phyloP scores from a whole-genome alignment of 2,113 vertebrate genomes.

The Apeltes quadracus region DNA sequence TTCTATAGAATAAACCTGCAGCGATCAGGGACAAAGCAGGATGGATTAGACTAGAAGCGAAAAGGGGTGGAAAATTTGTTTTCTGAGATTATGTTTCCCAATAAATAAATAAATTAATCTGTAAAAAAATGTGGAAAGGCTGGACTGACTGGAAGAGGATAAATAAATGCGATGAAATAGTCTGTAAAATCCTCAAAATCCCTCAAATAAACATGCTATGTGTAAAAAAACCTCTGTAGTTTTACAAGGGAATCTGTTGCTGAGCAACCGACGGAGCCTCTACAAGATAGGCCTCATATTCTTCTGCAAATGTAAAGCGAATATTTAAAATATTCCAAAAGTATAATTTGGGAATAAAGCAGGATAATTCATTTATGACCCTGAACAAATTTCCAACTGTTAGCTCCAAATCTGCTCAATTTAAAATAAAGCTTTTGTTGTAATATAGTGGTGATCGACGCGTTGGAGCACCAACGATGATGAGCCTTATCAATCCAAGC shows the following conservation, averaged over 20 bases:
- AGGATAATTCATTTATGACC: slow-evolving; percentile 78
- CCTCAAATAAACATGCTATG: background rate
- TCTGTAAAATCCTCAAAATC: background rate
- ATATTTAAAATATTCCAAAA: slow-evolving; percentile 56
- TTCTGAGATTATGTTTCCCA: background rate
- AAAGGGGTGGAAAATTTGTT: background rate
- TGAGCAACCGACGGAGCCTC: background rate
- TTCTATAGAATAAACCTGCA: slow-evolving; percentile 27
- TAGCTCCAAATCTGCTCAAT: slow-evolving; percentile 62
- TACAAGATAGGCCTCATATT: background rate
- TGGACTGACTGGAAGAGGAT: slow-evolving; percentile 1
- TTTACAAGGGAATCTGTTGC: background rate
- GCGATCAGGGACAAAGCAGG: slow-evolving; percentile 17
- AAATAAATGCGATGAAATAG: background rate
- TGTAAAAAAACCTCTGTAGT: background rate
- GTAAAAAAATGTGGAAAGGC: background rate
- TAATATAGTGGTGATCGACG: slow-evolving; percentile 35
- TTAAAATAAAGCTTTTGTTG: slow-evolving; percentile 57
- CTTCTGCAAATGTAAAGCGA: slow-evolving; percentile 8
- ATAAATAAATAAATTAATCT: background rate
- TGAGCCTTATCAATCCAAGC: slow-evolving; percentile 63
- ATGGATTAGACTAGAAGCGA: slow-evolving; percentile 12
- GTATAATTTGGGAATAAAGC: slow-evolving; percentile 55
- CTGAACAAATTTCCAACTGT: slow-evolving; percentile 73
- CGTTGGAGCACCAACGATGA: slow-evolving; percentile 26